phyloP scores from a whole-genome alignment of 2,797 vertebrate species.

The Lindbergichthys nudifrons region DNA sequence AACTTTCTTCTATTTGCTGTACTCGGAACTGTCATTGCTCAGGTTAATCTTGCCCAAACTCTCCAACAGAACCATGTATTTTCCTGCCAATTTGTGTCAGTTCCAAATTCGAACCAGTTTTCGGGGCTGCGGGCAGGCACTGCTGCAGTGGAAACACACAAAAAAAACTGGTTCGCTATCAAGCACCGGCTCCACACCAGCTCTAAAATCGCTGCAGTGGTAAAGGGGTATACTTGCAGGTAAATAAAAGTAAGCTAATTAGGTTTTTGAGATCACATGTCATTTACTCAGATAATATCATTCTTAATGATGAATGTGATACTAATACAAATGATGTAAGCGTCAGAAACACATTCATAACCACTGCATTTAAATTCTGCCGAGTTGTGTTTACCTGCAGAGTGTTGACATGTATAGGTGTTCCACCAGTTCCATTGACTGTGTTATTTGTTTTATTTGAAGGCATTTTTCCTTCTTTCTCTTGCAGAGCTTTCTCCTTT shows the following conservation, averaged over 20 bases:
- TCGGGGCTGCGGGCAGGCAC: too few species aligned
- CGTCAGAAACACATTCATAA: not conserved
- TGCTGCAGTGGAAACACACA: too few species aligned
- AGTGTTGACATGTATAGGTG: conserved; percentile 94
- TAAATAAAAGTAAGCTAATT: not conserved
- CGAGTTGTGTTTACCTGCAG: conserved; percentile 86
- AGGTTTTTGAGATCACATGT: not conserved
- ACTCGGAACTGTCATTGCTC: too few species aligned
- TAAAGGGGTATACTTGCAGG: too few species aligned
- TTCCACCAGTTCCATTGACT: conserved; percentile 93
- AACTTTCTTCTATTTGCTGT: too few species aligned
- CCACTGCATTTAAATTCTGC: not conserved
- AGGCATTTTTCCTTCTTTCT: conserved; percentile 85
- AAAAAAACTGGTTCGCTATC: too few species aligned
- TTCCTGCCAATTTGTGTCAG: too few species aligned
- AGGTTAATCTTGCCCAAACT: too few species aligned
- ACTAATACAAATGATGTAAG: not conserved
- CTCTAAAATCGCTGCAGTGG: too few species aligned
- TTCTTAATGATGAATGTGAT: not conserved
- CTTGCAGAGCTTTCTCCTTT: conserved; percentile 88
- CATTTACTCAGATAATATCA: not conserved
- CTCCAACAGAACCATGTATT: too few species aligned
- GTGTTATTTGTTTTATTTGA: conserved; percentile 91
- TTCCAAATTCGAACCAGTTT: too few species aligned
- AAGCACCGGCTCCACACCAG: too few species aligned